These are phyloP conservation scores for Andinoacara biseriatus DNA, from an alignment of 2,113 vertebrate species.

Conservation along the genomic window DNA sequence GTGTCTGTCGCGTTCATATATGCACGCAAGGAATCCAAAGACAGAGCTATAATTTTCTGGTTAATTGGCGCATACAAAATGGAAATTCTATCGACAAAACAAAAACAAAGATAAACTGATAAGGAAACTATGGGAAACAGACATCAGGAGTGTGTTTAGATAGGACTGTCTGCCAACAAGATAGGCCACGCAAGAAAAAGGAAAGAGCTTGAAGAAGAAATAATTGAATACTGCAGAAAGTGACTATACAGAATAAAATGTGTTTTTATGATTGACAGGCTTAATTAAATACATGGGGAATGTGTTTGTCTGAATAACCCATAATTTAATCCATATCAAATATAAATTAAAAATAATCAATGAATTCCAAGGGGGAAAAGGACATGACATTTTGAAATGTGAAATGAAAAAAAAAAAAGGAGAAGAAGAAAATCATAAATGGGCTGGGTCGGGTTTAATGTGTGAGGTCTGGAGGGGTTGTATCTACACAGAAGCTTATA, in stretches of 20 bases:
- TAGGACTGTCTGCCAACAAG: not conserved
- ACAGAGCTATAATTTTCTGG: not conserved
- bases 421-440: slow-evolving; percentile 4
- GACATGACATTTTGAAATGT: slow-evolving; percentile 12
- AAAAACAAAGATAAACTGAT: not conserved
- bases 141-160: not conserved
- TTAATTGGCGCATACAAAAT: not conserved
- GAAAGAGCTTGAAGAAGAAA: not conserved
- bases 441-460: slow-evolving; percentile 9
- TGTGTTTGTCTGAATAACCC: not conserved
- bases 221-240: not conserved
- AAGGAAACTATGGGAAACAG: not conserved
- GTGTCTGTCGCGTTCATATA: not conserved
- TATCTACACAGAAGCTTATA: slow-evolving; percentile 8
- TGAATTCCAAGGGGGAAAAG: not conserved
- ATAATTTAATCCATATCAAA: slow-evolving; percentile 1
- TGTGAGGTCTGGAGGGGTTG: not conserved
- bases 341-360: slow-evolving; percentile 5
- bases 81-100: not conserved
- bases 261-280: not conserved
- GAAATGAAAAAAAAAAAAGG: not conserved
- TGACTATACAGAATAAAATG: not conserved
- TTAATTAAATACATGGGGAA: not conserved
- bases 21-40: not conserved
- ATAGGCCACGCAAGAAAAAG: not conserved